A percentile compares a stretch with the other conserved stretches of the same genome.
These are phyloP conservation scores for Danio kyathit DNA, from an alignment of 2,797 vertebrate genomes.

Conservation along the genomic window DNA sequence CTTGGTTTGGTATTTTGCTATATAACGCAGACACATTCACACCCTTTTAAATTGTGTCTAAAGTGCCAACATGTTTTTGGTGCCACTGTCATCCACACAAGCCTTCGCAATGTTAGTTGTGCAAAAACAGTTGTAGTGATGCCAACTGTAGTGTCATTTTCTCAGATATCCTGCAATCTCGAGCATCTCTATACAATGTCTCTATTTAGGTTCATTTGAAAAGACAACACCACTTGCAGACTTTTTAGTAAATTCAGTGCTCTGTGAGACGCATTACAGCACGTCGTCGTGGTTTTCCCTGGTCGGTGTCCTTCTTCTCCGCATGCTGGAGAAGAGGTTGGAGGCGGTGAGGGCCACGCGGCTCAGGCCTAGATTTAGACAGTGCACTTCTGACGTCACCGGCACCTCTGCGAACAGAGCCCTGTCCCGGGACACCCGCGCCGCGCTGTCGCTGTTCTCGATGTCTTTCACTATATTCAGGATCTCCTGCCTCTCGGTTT, in stretches of 20 bases:
- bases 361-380: slow-evolving; percentile 81
- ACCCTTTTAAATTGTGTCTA: slow-evolving; percentile 7
- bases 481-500: slow-evolving; percentile 85
- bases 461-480: slow-evolving; percentile 87
- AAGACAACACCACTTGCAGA: neutral
- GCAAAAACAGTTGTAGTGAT: slow-evolving; percentile 29
- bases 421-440: slow-evolving; percentile 69
- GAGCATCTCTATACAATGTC: slow-evolving; percentile 19
- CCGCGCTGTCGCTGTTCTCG: slow-evolving; percentile 70
- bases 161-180: slow-evolving; percentile 19
- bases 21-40: neutral
- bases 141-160: slow-evolving; percentile 10
- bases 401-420: slow-evolving; percentile 87
- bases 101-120: slow-evolving; percentile 28
- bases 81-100: slow-evolving; percentile 22
- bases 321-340: slow-evolving; percentile 71
- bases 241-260: slow-evolving; percentile 10
- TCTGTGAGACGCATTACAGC: slow-evolving; percentile 64
- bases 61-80: slow-evolving; percentile 30
- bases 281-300: slow-evolving; percentile 69
- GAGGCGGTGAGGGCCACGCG: slow-evolving; percentile 79
- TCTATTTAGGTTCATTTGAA: neutral
- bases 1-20: slow-evolving; percentile 8
- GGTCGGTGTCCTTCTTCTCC: slow-evolving; percentile 65
- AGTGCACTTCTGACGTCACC: slow-evolving; percentile 83